Evolutionary conservation across 2,888 invertebrate species (phyloP).

Genomic region (Clunio marinus): DNA sequence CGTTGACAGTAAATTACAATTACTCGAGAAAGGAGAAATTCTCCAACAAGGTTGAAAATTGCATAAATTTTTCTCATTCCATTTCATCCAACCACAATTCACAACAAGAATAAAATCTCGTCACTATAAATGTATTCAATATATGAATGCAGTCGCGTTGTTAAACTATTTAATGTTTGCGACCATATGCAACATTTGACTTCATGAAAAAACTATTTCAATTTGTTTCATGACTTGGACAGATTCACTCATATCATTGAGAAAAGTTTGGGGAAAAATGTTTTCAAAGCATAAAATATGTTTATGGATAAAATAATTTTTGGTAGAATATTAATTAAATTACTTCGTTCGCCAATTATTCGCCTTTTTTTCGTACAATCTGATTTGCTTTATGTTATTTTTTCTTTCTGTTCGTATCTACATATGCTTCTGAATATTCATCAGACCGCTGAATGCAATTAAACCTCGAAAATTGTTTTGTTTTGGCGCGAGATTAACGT

Average conservation of each 20-base stretch:
- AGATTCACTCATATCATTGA: too few relatives aligned
- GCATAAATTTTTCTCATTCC: constrained; percentile 14
- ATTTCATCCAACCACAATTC: not conserved
- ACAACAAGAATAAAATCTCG: too few relatives aligned
- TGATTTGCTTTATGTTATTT: not conserved
- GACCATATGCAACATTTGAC: not conserved
- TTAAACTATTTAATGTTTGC: not conserved
- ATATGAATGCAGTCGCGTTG: constrained; percentile 9
- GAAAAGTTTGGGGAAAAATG: too few relatives aligned
- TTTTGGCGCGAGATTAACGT: not conserved
- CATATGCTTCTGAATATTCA: constrained; percentile 15
- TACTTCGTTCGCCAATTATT: constrained; percentile 14
- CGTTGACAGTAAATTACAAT: too few relatives aligned
- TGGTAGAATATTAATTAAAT: constrained; percentile 21
- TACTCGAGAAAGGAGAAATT: not conserved
- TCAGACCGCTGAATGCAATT: constrained; percentile 13
- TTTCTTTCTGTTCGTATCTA: not conserved
- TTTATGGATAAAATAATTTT: not conserved
- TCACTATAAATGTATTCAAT: not conserved
- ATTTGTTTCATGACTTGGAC: too few relatives aligned
- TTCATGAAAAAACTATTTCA: constrained; percentile 4
- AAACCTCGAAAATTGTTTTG: constrained; percentile 12
- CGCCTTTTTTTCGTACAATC: not conserved
- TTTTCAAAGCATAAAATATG: too few relatives aligned
- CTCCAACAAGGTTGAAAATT: not conserved